phyloP scores from a whole-genome alignment of 2,797 vertebrate species.

The Alosa sapidissima region DNA sequence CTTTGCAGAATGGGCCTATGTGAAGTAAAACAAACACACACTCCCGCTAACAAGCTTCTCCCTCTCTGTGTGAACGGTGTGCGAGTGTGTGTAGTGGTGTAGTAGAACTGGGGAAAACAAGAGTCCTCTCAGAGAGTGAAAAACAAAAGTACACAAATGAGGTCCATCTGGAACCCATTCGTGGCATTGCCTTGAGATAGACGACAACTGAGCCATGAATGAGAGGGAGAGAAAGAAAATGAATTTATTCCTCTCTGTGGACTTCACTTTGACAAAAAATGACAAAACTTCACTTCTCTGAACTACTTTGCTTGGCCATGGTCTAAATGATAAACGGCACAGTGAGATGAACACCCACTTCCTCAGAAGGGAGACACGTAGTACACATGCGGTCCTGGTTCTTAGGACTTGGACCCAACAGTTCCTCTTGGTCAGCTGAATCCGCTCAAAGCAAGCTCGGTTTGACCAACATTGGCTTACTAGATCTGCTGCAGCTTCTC shows the following conservation, averaged over 20 bases:
- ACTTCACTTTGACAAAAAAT: not conserved
- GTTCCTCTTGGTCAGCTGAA: not conserved
- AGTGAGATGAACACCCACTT: not conserved
- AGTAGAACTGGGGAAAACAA: conserved; percentile 12
- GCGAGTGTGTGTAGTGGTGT: not conserved
- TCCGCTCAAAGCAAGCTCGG: not conserved
- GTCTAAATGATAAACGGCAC: not conserved
- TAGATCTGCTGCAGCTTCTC: not conserved
- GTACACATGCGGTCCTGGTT: not conserved
- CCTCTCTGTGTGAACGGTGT: not conserved
- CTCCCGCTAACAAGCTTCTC: conserved; percentile 12
- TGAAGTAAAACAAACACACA: conserved; percentile 21
- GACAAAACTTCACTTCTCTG: not conserved
- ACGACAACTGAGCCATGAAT: conserved; percentile 21
- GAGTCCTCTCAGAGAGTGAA: conserved; percentile 15
- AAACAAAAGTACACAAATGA: conserved; percentile 30
- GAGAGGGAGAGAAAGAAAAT: conserved; percentile 14
- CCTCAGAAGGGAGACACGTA: not conserved
- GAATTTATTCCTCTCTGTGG: conserved; percentile 30
- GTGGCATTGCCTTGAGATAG: conserved; percentile 15
- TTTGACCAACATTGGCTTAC: not conserved
- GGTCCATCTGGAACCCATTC: conserved; percentile 31
- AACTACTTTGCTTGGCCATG: not conserved
- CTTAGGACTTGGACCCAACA: not conserved
- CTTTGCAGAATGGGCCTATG: conserved; percentile 8